Evolutionary conservation across 30 jellyfish, hydroid and myxozoan genomes (phyloP).

Genomic region (Morbakka virulenta): DNA sequence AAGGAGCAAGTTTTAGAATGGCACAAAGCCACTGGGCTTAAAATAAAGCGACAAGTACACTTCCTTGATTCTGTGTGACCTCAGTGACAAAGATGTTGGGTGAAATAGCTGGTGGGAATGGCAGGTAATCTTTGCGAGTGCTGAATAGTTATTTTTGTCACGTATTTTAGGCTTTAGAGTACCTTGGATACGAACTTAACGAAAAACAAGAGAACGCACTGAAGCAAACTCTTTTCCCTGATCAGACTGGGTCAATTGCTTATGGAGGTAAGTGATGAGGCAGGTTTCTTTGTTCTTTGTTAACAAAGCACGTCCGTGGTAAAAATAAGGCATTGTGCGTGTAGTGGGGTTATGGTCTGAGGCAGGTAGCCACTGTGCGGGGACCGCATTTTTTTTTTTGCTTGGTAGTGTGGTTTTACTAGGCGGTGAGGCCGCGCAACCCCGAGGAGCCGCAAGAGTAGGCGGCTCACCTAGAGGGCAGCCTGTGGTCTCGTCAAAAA

Average conservation of each 20-base stretch:
- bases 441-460: slow-evolving; percentile 67
- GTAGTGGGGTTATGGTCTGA: neutral
- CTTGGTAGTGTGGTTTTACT: no score
- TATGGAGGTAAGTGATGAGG: slow-evolving; percentile 83
- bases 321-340: neutral
- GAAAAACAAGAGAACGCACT: slow-evolving; percentile 42
- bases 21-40: no score
- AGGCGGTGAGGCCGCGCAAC: slow-evolving; percentile 88
- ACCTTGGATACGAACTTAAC: slow-evolving; percentile 62
- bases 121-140: no score
- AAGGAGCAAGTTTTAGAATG: no score
- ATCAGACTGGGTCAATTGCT: slow-evolving; percentile 43
- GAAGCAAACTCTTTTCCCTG: slow-evolving; percentile 19
- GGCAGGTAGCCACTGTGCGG: neutral
- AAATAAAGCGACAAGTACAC: no score
- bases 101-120: no score
- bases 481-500: slow-evolving; percentile 90
- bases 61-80: no score
- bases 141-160: neutral
- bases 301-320: no score
- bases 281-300: no score
- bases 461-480: slow-evolving; percentile 82
- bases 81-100: no score
- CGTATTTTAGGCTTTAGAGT: slow-evolving; percentile 53
- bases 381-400: neutral